phyloP scores from a whole-genome alignment of 2,888 invertebrate species.

The Aphidoletes aphidimyza region DNA sequence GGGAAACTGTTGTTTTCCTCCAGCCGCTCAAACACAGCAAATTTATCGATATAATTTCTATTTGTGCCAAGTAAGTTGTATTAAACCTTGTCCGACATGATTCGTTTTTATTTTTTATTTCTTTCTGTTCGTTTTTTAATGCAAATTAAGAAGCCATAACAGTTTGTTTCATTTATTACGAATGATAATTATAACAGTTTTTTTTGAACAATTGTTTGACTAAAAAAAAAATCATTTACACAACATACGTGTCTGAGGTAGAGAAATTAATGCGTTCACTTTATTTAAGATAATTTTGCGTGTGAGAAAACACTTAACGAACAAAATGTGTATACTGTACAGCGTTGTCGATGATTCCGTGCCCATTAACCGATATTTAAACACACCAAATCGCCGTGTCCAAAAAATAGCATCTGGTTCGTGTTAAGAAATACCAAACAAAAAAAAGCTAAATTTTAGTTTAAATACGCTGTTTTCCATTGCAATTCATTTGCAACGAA shows the following conservation, averaged over 20 bases:
- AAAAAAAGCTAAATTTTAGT: conserved; percentile 14
- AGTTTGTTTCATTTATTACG: conserved; percentile 42
- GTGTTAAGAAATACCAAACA: neutral
- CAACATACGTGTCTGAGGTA: conserved; percentile 15
- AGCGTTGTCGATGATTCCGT: conserved; percentile 49
- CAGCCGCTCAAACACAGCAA: conserved; percentile 63
- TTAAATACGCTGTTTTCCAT: conserved; percentile 17
- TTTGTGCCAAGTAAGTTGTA: conserved; percentile 64
- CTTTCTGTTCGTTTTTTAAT: neutral
- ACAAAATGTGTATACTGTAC: conserved; percentile 51
- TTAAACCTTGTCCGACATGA: neutral
- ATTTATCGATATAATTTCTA: conserved; percentile 67
- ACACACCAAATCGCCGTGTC: conserved; percentile 19
- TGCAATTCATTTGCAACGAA: conserved; percentile 1
- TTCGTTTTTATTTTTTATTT: conserved; percentile 3
- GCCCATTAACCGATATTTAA: conserved; percentile 15
- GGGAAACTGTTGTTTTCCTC: conserved; percentile 67
- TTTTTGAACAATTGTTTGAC: neutral
- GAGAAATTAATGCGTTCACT: conserved; percentile 47
- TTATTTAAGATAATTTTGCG: conserved; percentile 43
- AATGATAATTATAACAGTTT: conserved; percentile 18
- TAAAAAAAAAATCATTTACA: conserved; percentile 19
- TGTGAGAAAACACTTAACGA: conserved; percentile 51
- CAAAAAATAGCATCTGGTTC: conserved; percentile 37
- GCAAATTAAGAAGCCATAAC: conserved; percentile 41